Base-by-base conservation (phyloP, 2,888 invertebrate genomes). In the Cylindroiulus punctatus region DNA sequence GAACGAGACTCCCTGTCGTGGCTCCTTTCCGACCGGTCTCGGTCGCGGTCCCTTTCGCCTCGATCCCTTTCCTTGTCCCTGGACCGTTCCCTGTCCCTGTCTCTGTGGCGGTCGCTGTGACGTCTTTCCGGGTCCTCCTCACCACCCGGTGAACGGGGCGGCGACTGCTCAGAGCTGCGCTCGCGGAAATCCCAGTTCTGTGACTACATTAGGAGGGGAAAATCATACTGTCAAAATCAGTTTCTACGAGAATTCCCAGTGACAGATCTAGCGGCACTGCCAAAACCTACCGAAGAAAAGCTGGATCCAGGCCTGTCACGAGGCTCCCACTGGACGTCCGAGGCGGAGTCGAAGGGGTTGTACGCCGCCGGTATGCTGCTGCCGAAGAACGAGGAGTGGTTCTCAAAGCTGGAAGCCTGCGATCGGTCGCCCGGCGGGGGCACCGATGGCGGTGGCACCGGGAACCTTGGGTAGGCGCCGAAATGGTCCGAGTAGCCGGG, bases 91-190 rank as follows among this genome's bases (percentile, higher is more conserved):
- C 86, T 30, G 10, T 88, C 86, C 10, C 83, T 82, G 52, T 86
- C 87, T n/a, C 87, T 85, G 81, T 88, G 84, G n/a, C 86, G 47
- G 30, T 87, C 87, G 19, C 85, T 85, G 76, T 88, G 87, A 17
- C 85, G 85, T 47, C 87, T 85, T 42, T 88, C 88, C 52, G 42
- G 47, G n/a, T 88, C 87, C 30, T 88, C 88, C 0, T 88, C 87
- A 76, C 86, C 85, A 7, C 36, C 44, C 14, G 84, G 82, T 22
- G 82, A 83, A n/a, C 65, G 86, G 7, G 19, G 81, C 17, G 84
- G 87, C 7, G 88, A 88, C 42, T 87, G 87, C 40, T 87, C 86
- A 87, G 88, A 87, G 76, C 88, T 88, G 36, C 88, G 88, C 26
- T 86, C 86, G 40, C 87, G 87, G 22, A 87, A 88, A 82, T 88